phyloP scores from a whole-genome alignment of 1,140 invertebrate genomes.

The Danaus melanippus region DNA sequence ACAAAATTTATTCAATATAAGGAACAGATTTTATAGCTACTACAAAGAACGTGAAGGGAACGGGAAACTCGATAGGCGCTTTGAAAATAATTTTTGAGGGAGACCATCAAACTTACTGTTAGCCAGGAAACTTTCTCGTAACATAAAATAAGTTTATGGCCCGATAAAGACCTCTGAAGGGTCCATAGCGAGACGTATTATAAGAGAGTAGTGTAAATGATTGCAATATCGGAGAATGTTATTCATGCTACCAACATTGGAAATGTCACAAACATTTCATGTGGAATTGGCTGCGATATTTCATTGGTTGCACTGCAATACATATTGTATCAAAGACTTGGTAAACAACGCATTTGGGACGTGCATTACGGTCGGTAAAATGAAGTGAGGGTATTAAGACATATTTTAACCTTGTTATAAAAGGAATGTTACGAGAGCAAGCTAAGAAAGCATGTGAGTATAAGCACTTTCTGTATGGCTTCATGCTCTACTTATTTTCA shows the following conservation, averaged over 20 bases:
- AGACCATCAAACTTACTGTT: constrained; percentile 55
- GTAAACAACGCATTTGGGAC: too few relatives aligned
- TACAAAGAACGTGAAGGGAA: constrained; percentile 42
- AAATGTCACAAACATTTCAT: neutral
- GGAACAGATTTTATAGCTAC: constrained; percentile 52
- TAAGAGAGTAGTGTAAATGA: constrained; percentile 30
- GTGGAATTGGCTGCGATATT: constrained; percentile 1
- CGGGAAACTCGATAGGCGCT: constrained; percentile 37
- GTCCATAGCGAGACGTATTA: constrained; percentile 35
- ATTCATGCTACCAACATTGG: neutral
- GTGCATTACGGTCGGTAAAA: too few relatives aligned
- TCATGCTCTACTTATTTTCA: constrained; percentile 9
- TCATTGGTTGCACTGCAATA: neutral
- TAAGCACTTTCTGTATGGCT: constrained; percentile 7
- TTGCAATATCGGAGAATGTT: constrained; percentile 7
- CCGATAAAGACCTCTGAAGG: constrained; percentile 61
- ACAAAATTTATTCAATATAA: constrained; percentile 60
- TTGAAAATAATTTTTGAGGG: constrained; percentile 57
- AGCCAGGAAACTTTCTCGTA: constrained; percentile 45
- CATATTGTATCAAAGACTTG: too few relatives aligned
- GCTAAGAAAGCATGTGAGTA: constrained; percentile 7
- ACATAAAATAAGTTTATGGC: constrained; percentile 62
- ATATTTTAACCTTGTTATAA: too few relatives aligned
- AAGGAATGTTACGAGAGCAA: too few relatives aligned
- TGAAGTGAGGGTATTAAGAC: too few relatives aligned